Percentiles rank a stretch among this genome's conserved stretches.
Conservation (phyloP, 2,797 vertebrate species). For the Gastrophryne carolinensis region DNA sequence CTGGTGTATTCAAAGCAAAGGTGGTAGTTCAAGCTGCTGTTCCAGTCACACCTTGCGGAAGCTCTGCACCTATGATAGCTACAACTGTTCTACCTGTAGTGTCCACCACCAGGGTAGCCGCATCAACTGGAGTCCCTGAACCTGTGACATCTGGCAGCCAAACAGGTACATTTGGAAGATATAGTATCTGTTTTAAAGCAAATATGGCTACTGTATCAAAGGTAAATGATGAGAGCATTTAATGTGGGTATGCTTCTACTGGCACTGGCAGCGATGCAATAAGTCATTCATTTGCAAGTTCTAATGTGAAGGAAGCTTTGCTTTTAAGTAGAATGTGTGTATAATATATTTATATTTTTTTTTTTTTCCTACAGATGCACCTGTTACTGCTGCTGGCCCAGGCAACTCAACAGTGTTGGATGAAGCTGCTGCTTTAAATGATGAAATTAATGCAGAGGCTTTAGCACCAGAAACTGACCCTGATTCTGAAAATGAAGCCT, state of each 20-base stretch:
- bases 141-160: constrained; percentile 12
- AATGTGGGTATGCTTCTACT: too few species aligned
- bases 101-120: constrained; percentile 54
- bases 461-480: background rate
- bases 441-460: constrained; percentile 5
- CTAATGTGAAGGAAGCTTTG: too few species aligned
- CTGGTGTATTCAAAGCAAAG: constrained; percentile 76
- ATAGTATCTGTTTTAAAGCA: too few species aligned
- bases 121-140: constrained; percentile 13
- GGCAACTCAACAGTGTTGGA: constrained; percentile 40
- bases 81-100: constrained; percentile 54
- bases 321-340: background rate
- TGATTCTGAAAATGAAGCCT: background rate
- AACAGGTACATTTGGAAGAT: constrained; percentile 20
- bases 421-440: background rate
- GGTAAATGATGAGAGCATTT: too few species aligned
- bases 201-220: too few species aligned
- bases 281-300: too few species aligned
- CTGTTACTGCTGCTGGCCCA: constrained; percentile 44
- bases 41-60: constrained; percentile 73
- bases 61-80: constrained; percentile 54
- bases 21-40: constrained; percentile 88
- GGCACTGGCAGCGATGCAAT: too few species aligned
- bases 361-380: background rate
- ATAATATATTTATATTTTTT: background rate